These are phyloP conservation scores for Lymantria dispar DNA, from an alignment of 2,888 invertebrate species.

Conservation along the genomic window DNA sequence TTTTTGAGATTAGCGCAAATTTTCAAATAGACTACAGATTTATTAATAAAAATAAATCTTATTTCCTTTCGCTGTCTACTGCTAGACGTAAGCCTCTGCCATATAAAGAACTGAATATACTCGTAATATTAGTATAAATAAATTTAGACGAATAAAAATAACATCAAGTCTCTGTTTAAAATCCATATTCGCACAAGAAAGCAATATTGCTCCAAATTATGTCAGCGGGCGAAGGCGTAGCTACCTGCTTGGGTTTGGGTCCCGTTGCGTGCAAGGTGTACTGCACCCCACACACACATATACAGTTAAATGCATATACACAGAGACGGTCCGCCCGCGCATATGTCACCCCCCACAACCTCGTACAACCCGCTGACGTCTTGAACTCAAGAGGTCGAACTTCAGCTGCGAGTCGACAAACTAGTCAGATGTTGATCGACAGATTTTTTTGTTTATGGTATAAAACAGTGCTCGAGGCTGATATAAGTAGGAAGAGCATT, in stretches of 20 bases:
- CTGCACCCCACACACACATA: conserved; percentile 55
- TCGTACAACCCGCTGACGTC: conserved; percentile 36
- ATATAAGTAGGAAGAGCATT: conserved; percentile 32
- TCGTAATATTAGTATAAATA: too few species aligned
- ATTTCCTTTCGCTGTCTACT: too few species aligned
- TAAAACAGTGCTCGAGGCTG: conserved; percentile 36
- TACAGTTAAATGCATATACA: conserved; percentile 33
- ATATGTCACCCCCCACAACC: conserved; percentile 47
- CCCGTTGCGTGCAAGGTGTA: conserved; percentile 80
- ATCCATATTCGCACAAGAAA: conserved; percentile 68
- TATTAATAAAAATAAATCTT: too few species aligned
- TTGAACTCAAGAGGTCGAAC: conserved; percentile 50
- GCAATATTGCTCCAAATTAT: conserved; percentile 68
- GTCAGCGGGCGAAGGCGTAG: conserved; percentile 58
- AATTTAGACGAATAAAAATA: too few species aligned
- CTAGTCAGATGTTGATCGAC: conserved; percentile 74
- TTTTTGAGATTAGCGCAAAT: too few species aligned
- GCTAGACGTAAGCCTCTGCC: too few species aligned
- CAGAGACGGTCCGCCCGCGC: conserved; percentile 42
- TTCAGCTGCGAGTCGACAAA: conserved; percentile 58
- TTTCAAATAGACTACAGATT: too few species aligned
- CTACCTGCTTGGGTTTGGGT: conserved; percentile 72
- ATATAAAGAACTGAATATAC: too few species aligned
- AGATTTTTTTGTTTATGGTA: conserved; percentile 54
- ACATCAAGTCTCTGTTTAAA: conserved; percentile 27